Base-by-base conservation (phyloP, 2,888 invertebrate species). In the Cryptocheilus praepositus region DNA sequence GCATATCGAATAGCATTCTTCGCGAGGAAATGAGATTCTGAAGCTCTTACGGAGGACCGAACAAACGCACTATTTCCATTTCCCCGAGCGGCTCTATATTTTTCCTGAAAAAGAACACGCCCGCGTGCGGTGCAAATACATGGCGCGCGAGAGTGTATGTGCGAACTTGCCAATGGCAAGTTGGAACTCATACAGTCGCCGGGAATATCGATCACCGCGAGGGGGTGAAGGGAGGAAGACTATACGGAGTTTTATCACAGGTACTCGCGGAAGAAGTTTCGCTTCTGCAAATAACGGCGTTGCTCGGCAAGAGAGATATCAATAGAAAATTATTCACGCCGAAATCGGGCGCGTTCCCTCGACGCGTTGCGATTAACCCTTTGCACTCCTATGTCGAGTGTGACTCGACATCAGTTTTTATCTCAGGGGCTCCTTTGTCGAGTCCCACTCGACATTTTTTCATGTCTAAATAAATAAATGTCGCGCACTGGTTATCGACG, bases 21-120 rank as follows among this genome's bases (percentile, higher is more conserved):
- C 60, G 36, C 45, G 46, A 25, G 70, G 36, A 76, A 73, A 76
- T 73, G 68, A 76, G 76, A 76, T 76, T 66, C 54, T 49, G 11
- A 18, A 21, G 43, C 54, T 66, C 54, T 44, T 45, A 64, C 21
- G 16, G 53, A 36, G 21, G 45, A 51, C 51, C 55, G 61, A 54
- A 56, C 18, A 19, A 62, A 76, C 71, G 66, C 60, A 62, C 64
- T 46, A 60, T 51, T 51, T 44, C 68, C 58, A 70, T 76, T 64
- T 66, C 61, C 66, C 65, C 18, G 46, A 59, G 44, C 52, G 57
- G 55, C 56, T 53, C 65, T 52, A 54, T 52, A 61, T 76, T 69
- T 70, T 62, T 52, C 56, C 45, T 11, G 19, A 15, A 51, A 67
- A 43, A 60, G 19, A 51, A 3, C 16, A 55, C 51, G 19, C 49